phyloP scores from a whole-genome alignment of 2,797 vertebrate genomes.

The Sebastes hubbsi region DNA sequence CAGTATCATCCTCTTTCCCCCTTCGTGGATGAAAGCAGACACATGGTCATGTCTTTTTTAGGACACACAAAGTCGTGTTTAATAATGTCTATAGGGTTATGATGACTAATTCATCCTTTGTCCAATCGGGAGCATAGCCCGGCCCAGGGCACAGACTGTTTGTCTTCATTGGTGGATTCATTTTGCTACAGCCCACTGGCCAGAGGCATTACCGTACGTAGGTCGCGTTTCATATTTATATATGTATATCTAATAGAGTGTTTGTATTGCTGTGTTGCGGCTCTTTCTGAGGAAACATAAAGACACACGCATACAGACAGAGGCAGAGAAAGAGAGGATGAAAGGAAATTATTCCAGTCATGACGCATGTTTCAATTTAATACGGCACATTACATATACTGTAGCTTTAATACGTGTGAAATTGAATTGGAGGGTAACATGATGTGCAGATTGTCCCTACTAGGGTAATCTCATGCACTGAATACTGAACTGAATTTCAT shows the following conservation, averaged over 20 bases:
- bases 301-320: background rate
- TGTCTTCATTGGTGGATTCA: slow-evolving; percentile 19
- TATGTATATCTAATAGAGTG: slow-evolving; percentile 4
- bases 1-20: background rate
- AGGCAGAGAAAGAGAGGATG: background rate
- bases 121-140: slow-evolving; percentile 6
- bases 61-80: slow-evolving; percentile 4
- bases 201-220: slow-evolving; percentile 16
- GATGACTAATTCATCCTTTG: slow-evolving; percentile 34
- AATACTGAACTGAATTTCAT: background rate
- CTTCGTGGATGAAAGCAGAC: background rate
- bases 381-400: background rate
- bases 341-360: background rate
- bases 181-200: background rate
- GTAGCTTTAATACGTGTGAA: background rate
- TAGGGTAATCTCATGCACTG: background rate
- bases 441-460: background rate
- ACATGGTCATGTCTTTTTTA: slow-evolving; percentile 1
- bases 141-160: slow-evolving; percentile 6
- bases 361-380: background rate
- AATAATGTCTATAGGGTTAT: background rate
- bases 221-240: background rate
- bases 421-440: too few relatives aligned
- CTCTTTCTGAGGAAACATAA: background rate
- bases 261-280: background rate